These are phyloP conservation scores for Hippasteria phrygiana DNA, from an alignment of 53 echinoderm and acorn worm genomes.

Conservation along the genomic window DNA sequence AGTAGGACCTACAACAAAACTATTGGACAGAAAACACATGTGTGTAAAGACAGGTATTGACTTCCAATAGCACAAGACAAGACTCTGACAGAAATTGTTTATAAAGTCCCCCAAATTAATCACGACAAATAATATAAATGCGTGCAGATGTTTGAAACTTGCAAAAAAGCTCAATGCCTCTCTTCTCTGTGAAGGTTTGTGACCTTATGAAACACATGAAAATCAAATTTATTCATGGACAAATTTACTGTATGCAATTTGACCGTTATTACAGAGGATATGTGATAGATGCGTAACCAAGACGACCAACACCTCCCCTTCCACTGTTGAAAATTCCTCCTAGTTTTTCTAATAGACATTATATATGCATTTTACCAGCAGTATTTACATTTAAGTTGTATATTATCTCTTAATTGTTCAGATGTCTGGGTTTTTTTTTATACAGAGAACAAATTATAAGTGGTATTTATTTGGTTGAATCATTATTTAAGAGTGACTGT, in stretches of 20 bases:
- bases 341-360: constrained; percentile 32
- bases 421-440: background rate
- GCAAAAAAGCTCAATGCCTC: too few relatives aligned
- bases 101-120: too few relatives aligned
- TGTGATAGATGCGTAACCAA: background rate
- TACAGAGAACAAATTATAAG: background rate
- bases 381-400: constrained; percentile 49
- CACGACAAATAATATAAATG: too few relatives aligned
- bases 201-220: background rate
- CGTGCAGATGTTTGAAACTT: too few relatives aligned
- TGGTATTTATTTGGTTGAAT: background rate
- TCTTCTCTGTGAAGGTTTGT: background rate
- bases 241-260: background rate
- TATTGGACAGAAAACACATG: too few relatives aligned
- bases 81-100: background rate
- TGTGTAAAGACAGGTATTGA: background rate
- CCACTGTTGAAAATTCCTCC: constrained; percentile 15
- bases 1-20: too few relatives aligned
- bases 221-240: background rate
- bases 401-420: constrained; percentile 25
- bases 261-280: constrained; percentile 17
- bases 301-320: constrained; percentile 13
- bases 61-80: background rate
- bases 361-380: constrained; percentile 60
- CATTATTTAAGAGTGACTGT: background rate